Conservation (phyloP, 2,113 vertebrate species). For the Sinosuthora webbiana region DNA sequence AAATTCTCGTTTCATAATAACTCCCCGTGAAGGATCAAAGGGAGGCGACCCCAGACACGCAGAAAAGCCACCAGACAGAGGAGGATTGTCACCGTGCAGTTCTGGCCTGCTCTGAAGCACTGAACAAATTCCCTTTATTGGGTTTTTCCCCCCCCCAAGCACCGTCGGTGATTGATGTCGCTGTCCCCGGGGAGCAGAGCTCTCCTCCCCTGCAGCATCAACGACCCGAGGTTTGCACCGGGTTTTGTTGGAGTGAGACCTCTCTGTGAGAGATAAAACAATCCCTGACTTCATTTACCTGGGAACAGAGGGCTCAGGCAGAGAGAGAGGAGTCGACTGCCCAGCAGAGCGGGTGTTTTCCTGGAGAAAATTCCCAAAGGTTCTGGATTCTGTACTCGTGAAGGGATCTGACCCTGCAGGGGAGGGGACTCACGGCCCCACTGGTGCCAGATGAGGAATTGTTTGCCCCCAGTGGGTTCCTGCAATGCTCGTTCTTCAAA, state of each 20-base stretch:
- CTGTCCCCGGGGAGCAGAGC: neutral
- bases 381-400: neutral
- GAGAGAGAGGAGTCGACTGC: neutral
- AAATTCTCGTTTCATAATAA: neutral
- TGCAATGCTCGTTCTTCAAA: neutral
- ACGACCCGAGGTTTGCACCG: neutral
- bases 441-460: neutral
- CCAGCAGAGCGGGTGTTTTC: neutral
- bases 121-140: neutral
- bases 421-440: rapidly evolving
- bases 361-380: neutral
- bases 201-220: neutral
- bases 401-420: neutral
- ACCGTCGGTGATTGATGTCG: neutral
- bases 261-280: neutral
- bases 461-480: neutral
- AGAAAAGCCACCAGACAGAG: neutral
- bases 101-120: neutral
- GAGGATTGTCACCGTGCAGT: neutral
- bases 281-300: neutral
- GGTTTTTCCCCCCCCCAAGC: neutral
- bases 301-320: neutral
- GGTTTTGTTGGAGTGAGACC: neutral
- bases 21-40: neutral
- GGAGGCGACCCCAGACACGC: neutral